Evolutionary conservation across 2,113 vertebrate species (phyloP), one percentile per base, ranked within the genome.

Genomic region (Chaetorhynchus papuensis): DNA sequence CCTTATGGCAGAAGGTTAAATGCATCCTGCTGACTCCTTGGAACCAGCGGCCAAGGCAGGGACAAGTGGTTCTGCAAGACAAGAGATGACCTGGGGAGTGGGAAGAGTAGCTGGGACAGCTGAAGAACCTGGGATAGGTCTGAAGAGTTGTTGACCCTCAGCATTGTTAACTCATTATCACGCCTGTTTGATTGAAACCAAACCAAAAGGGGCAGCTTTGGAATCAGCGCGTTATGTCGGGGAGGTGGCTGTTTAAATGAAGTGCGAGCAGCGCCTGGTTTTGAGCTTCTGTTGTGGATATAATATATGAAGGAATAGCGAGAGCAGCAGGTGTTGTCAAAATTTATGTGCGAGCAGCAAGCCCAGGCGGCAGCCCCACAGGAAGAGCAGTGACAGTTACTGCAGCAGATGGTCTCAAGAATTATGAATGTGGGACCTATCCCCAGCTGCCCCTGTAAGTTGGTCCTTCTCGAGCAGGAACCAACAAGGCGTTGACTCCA

Each of bases 191-290:
- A 77, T 74, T 77, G 75, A 52, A 80, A 90, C 42, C 64, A 52
- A 83, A 15, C 33, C 13, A 0, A 21, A 76, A 79, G 61, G 57
- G 60, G 56, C 6, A 6, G 75, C 28, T 54, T n/a, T 1, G 4
- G 78, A 77, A 18, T 41, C 0, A 0, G 69, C 0, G 0, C 0
- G 0, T 44, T 70, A 1, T 21, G 49, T 33, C 0, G 0, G 59
- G 50, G 83, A 91, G 44, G 75, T 50, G n/a, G 37, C 54, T 86
- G 66, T 12, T 65, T 12, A n/a, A 47, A 69, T 52, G 33, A 70
- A 79, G 59, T 41, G 61, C 13, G 47, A 94, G 93, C 85, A 66
- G 66, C 0, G 15, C 5, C 3, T 77, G 81, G 24, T 50, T 91
- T 57, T 2, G 6, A 41, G 69, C 72, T 96, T 59, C 68, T 90